Evolutionary conservation across 2,888 invertebrate species (phyloP), one percentile per base, ranked within the genome.

Genomic region (Papilio protenor): DNA sequence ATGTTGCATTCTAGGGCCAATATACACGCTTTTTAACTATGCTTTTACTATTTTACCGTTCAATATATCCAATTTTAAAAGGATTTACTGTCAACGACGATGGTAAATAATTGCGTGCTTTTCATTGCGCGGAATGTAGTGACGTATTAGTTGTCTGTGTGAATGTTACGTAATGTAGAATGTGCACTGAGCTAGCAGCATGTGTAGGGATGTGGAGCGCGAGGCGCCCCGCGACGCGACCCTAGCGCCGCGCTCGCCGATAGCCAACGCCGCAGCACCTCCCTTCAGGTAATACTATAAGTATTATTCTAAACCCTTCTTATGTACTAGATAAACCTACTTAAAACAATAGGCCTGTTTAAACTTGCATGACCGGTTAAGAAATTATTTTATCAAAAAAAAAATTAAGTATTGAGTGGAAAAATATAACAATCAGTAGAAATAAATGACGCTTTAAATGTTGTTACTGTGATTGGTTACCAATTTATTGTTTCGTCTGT

Each of bases 201-300:
- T 85, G 81, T 87, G 75, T 90, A 94, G 94, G 93, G 94, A 94
- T 85, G 90, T 89, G 85, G 93, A 94, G 81, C 91, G 92, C 27
- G 92, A 93, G 72, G 90, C 85, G 75, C 89, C 89, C 57, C 84
- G 90, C 18, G 87, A 88, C 47, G 87, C 91, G 21, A 87, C 91
- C 72, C 83, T 89, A 79, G 92, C 94, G 80, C 94, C 94, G 77
- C 91, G 93, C 57, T 93, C 94, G 69, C 94, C 94, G 75, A 86
- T 92, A 73, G 88, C 88, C 73, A 87, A 89, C 83, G 86, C 89
- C 75, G 86, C 86, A 80, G 89, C 91, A 77, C 86, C 91, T 79
- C 92, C 94, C 77, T 96, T 94, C 92, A 95, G 95, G 95, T 95
- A 91, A 81, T 79, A 74, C 78, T 81, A 69, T 75, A 70, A 27